phyloP scores from a whole-genome alignment of 1,140 invertebrate species.

The Phortica variegata region DNA sequence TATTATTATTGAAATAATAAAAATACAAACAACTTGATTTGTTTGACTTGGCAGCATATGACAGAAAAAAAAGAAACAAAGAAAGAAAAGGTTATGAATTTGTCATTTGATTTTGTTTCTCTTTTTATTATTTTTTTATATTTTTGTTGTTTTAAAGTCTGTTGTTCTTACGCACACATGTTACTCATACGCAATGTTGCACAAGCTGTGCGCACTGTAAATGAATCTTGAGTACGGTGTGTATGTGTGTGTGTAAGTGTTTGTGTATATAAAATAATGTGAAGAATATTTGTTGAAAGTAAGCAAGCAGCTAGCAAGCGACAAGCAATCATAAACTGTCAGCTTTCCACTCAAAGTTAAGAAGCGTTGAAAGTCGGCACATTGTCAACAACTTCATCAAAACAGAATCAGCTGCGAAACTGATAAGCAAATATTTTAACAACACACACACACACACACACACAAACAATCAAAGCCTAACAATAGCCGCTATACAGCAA shows the following conservation, averaged over 20 bases:
- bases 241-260: too few relatives aligned
- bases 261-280: too few relatives aligned
- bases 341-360: too few relatives aligned
- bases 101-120: slow-evolving; percentile 34
- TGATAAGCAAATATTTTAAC: slow-evolving; percentile 39
- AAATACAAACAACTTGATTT: slow-evolving; percentile 47
- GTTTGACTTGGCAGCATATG: background rate
- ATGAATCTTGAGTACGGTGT: too few relatives aligned
- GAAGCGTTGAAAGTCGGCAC: slow-evolving; percentile 6
- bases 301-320: too few relatives aligned
- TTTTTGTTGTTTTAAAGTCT: too few relatives aligned
- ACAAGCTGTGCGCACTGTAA: too few relatives aligned
- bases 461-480: too few relatives aligned
- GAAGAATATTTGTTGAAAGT: too few relatives aligned
- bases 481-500: too few relatives aligned
- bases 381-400: slow-evolving; percentile 40
- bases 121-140: too few relatives aligned
- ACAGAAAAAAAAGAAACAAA: background rate
- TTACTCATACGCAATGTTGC: slow-evolving; percentile 38
- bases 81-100: slow-evolving; percentile 39
- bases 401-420: slow-evolving; percentile 40
- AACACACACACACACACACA: slow-evolving; percentile 1
- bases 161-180: slow-evolving; percentile 9
- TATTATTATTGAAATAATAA: slow-evolving; percentile 30
- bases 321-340: too few relatives aligned